phyloP scores from a whole-genome alignment of 2,797 vertebrate species.

The Myiotriccus ornatus region DNA sequence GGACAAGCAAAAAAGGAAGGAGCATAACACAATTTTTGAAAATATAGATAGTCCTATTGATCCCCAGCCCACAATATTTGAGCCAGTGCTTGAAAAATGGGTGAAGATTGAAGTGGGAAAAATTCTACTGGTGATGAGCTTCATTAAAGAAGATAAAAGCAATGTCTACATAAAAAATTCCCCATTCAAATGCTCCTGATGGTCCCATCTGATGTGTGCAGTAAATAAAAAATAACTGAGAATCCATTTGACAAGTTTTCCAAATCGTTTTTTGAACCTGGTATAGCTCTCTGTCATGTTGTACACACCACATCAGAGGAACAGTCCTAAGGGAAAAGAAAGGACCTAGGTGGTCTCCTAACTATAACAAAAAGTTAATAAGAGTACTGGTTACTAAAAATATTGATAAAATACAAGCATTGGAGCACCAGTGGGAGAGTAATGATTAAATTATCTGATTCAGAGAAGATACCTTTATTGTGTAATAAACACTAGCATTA shows the following conservation, averaged over 20 bases:
- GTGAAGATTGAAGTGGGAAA: not conserved
- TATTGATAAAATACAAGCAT: not conserved
- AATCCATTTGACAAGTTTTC: not conserved
- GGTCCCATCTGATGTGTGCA: not conserved
- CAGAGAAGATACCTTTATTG: constrained; percentile 4
- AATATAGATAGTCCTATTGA: not conserved
- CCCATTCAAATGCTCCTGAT: not conserved
- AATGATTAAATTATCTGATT: constrained; percentile 49
- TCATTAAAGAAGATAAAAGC: not conserved
- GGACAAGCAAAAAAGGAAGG: not conserved
- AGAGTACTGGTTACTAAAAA: constrained; percentile 9
- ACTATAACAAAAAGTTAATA: not conserved
- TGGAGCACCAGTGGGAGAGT: not conserved
- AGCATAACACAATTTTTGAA: not conserved
- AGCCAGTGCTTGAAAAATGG: not conserved
- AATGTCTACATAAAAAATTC: not conserved
- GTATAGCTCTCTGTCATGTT: not conserved
- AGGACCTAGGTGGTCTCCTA: not conserved
- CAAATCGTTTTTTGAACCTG: not conserved
- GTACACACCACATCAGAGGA: not conserved
- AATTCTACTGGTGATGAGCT: not conserved
- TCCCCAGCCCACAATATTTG: not conserved
- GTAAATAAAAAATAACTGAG: not conserved
- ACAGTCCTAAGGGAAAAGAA: not conserved
- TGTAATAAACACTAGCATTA: constrained; percentile 35